Base-by-base conservation (phyloP, 2,113 vertebrate species). In the Osmerus mordax region DNA sequence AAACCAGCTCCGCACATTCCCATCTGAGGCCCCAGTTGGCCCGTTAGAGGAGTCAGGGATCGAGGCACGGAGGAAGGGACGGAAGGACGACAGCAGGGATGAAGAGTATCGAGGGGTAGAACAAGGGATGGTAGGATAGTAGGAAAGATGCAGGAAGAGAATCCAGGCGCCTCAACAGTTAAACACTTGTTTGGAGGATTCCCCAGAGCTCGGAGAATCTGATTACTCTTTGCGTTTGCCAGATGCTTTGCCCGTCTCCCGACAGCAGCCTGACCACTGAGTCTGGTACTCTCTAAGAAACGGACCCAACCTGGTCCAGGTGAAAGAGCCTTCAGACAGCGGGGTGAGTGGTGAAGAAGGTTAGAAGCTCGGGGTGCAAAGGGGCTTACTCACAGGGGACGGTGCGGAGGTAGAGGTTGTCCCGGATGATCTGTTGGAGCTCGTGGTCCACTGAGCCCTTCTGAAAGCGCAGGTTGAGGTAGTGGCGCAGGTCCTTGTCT, bases 381-480 rank as follows among this genome's bases (percentile, higher is more conserved):
- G 12, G 13, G 28, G 0, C 6, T 12, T 71, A 98, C 97, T 99
- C 86, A 99, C 97, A 99, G 73, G 97, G 97, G 86, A 99, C 93
- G 0, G 97, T 99, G 73, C 97, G 96, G 87, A 99, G 96, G 94
- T 99, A 99, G 87, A 99, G 96, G 85, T 99, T 99, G 92, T 99
- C 97, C 85, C 97, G 94, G 89, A 99, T 99, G 88, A 97, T 97
- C 92, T 99, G 96, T 89, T 99, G 97, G 65, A 99, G 94, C 88
- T 99, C 95, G 89, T 99, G 97, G 91, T 99, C 97, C 76, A 98
- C 94, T 0, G 97, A 99, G 67, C 95, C 96, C 81, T 99, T 99
- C 94, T 98, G 97, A 91, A 99, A 99, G 79, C 97, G 94, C 77
- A 99, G 92, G 88, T 95, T 99, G 94, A 99, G 97, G 95, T 99